A percentile compares a stretch with the other conserved stretches of the same genome.
Evolutionary conservation across 37 sponge, comb jelly and placozoan genomes (phyloP).

Genomic region (Spongilla lacustris): DNA sequence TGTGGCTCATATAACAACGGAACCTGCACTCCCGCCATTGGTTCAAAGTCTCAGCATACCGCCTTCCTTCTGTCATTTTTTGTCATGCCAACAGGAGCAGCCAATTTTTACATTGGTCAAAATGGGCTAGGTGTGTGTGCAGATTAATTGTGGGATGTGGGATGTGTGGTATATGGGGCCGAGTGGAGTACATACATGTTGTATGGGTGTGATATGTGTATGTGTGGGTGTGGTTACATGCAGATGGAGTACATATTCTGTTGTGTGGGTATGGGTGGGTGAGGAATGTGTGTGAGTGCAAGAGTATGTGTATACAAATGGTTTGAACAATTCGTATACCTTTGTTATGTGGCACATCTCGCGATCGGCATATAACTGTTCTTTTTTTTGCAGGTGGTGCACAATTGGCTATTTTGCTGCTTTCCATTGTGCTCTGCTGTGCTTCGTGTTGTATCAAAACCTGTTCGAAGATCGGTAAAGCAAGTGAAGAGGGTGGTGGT

Average conservation of each 20-base stretch:
- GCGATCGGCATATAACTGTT: background rate
- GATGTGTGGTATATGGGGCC: too few relatives aligned
- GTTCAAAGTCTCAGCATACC: constrained; percentile 27
- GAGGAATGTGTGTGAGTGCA: too few relatives aligned
- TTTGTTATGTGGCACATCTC: too few relatives aligned
- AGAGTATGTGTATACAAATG: too few relatives aligned
- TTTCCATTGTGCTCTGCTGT: constrained; percentile 8
- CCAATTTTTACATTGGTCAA: constrained; percentile 87
- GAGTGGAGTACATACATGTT: too few relatives aligned
- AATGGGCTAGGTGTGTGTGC: constrained; percentile 49
- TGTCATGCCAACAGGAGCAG: constrained; percentile 72
- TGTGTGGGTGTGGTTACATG: too few relatives aligned
- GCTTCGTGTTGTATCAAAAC: constrained; percentile 4
- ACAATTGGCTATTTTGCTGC: constrained; percentile 15
- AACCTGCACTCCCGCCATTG: background rate
- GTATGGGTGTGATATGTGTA: too few relatives aligned
- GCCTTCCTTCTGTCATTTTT: constrained; percentile 71
- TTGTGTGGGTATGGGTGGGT: too few relatives aligned
- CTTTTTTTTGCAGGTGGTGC: constrained; percentile 25
- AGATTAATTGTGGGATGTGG: too few relatives aligned
- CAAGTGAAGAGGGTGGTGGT: background rate
- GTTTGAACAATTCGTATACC: too few relatives aligned
- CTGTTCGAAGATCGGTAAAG: background rate
- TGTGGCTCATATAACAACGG: background rate
- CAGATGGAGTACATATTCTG: too few relatives aligned